Evolutionary conservation across 1,140 invertebrate genomes (phyloP).

Genomic region (Ips typographus): DNA sequence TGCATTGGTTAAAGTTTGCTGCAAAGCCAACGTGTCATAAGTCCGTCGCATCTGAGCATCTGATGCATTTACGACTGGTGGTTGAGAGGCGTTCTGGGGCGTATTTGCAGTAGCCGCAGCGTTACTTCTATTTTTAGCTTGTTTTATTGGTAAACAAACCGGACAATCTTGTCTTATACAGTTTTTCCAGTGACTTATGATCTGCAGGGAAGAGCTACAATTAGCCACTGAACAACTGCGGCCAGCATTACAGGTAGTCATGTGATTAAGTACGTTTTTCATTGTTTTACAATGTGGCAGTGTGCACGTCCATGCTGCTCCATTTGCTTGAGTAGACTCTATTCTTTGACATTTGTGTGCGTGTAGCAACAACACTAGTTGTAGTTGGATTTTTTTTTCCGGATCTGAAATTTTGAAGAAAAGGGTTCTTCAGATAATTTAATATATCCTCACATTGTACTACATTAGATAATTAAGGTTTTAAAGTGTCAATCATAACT

Average conservation of each 20-base stretch:
- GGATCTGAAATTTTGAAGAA: slow-evolving; percentile 72
- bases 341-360: slow-evolving; percentile 97
- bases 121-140: slow-evolving; percentile 73
- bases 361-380: slow-evolving; percentile 93
- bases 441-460: no score
- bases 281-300: slow-evolving; percentile 98
- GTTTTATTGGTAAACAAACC: slow-evolving; percentile 95
- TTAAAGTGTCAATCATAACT: no score
- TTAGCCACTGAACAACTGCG: slow-evolving; percentile 89
- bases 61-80: slow-evolving; percentile 54
- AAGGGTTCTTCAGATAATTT: no score
- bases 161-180: slow-evolving; percentile 94
- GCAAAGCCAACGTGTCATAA: slow-evolving; percentile 74
- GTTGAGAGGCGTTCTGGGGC: slow-evolving; percentile 46
- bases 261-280: slow-evolving; percentile 99
- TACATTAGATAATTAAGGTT: no score
- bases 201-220: slow-evolving; percentile 97
- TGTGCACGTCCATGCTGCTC: slow-evolving; percentile 78
- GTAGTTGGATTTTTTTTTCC: slow-evolving; percentile 97
- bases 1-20: slow-evolving; percentile 49
- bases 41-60: slow-evolving; percentile 74
- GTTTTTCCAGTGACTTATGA: slow-evolving; percentile 99
- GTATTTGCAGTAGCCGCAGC: slow-evolving; percentile 52
- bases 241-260: slow-evolving; percentile 95
- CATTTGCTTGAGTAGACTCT: slow-evolving; percentile 75